Conservation (phyloP, 2,113 vertebrate genomes). For the Psammodynastes pulverulentus region DNA sequence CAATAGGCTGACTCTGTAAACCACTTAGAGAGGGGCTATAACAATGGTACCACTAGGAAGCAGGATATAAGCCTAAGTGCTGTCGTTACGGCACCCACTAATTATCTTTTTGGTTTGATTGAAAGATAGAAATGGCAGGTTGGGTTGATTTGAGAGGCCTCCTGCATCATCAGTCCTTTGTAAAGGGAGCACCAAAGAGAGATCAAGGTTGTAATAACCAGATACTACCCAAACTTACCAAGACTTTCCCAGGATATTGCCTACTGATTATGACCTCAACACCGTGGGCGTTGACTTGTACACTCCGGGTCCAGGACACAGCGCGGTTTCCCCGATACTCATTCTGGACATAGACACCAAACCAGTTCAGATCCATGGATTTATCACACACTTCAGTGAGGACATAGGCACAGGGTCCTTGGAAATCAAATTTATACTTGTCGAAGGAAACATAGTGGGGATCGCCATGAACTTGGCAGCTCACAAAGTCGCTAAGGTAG, state of each 20-base stretch:
- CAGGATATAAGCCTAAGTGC: too few species aligned
- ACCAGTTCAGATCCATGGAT: constrained; percentile 53
- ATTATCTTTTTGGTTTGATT: neutral
- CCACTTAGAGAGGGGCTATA: too few species aligned
- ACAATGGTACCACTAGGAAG: too few species aligned
- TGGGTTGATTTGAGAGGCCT: neutral
- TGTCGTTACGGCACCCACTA: neutral
- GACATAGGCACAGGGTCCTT: constrained; percentile 77
- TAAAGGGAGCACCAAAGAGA: neutral
- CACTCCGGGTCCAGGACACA: constrained; percentile 71
- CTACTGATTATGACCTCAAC: constrained; percentile 62
- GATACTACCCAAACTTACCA: constrained; percentile 61
- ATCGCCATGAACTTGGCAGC: constrained; percentile 74
- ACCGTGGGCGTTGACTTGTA: constrained; percentile 61
- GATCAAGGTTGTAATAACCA: too few species aligned
- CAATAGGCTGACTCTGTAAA: too few species aligned
- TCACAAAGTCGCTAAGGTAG: constrained; percentile 48
- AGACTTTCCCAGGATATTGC: constrained; percentile 58
- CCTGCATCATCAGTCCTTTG: neutral
- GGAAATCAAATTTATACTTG: constrained; percentile 73
- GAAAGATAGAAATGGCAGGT: neutral
- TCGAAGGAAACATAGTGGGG: constrained; percentile 80
- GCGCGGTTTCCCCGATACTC: constrained; percentile 69
- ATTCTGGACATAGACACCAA: constrained; percentile 73
- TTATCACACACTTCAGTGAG: constrained; percentile 38